Percentiles rank a stretch among this genome's conserved stretches.
Conservation (phyloP, 2,113 vertebrate species). For the Vidua chalybeata region DNA sequence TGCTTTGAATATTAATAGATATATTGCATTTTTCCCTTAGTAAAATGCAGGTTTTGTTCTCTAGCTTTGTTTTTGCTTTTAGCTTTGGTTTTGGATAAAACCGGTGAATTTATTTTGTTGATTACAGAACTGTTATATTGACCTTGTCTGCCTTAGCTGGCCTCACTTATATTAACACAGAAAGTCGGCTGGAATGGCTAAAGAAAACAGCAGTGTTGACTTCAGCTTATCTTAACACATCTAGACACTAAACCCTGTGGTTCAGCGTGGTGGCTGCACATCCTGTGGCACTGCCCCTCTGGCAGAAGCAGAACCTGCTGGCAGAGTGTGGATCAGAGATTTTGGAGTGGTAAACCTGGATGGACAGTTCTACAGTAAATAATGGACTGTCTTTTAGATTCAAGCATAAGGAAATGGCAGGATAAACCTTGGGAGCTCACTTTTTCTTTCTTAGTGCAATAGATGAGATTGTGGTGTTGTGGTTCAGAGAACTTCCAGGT, state of each 20-base stretch:
- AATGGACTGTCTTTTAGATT: not conserved
- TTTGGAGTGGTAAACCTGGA: too few species aligned
- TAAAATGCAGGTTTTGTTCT: not conserved
- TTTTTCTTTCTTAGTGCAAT: not conserved
- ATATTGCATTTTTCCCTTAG: not conserved
- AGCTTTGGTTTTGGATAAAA: not conserved
- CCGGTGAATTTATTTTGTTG: not conserved
- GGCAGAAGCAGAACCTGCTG: too few species aligned
- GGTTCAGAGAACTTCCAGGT: not conserved
- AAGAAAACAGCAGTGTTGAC: too few species aligned
- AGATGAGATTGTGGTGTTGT: not conserved
- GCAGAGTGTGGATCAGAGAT: too few species aligned
- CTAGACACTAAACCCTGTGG: too few species aligned
- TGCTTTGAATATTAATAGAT: not conserved
- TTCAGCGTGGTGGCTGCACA: too few species aligned
- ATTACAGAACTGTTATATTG: not conserved
- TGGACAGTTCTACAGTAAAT: too few species aligned
- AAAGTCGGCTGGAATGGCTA: too few species aligned
- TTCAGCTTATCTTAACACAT: too few species aligned
- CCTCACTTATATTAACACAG: too few species aligned
- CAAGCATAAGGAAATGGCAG: not conserved
- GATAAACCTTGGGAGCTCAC: not conserved
- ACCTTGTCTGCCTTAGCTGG: too few species aligned
- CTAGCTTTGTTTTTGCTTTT: not conserved
- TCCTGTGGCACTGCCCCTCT: too few species aligned